Percentiles rank a stretch among this genome's conserved stretches.
Conservation (phyloP, 2,797 vertebrate species). For the Anguilla marmorata region DNA sequence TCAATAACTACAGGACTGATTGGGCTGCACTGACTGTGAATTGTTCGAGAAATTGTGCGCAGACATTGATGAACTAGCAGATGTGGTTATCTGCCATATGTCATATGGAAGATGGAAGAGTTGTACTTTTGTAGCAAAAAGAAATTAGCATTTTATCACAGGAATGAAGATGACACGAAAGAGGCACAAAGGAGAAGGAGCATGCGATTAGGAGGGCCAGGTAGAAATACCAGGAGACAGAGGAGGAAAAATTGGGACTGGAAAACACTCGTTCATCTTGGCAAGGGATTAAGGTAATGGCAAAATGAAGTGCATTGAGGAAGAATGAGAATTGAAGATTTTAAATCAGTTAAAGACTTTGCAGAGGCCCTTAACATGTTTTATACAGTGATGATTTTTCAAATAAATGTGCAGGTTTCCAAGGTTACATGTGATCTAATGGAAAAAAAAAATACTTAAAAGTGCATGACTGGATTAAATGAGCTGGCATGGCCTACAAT, state of each 20-base stretch:
- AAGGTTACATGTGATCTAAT: not conserved
- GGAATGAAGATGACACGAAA: not conserved
- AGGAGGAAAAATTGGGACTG: not conserved
- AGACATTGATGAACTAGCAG: conserved; percentile 7
- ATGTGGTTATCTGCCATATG: not conserved
- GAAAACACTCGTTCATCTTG: not conserved
- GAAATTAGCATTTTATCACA: not conserved
- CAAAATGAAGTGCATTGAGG: not conserved
- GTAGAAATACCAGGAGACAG: not conserved
- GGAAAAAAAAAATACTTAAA: not conserved
- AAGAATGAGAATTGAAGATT: not conserved
- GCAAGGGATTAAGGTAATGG: conserved; percentile 1
- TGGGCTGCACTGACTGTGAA: not conserved
- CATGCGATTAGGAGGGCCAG: not conserved
- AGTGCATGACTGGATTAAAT: not conserved
- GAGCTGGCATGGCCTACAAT: not conserved
- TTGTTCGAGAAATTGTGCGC: not conserved
- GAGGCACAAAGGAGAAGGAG: not conserved
- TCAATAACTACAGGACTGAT: not conserved
- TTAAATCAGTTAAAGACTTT: not conserved
- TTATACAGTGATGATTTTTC: not conserved
- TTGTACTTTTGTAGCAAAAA: not conserved
- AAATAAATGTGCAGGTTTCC: not conserved
- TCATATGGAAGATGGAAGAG: not conserved
- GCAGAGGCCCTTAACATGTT: not conserved